Evolutionary conservation across 1,140 invertebrate genomes (phyloP).

Genomic region (Drosophila miranda): DNA sequence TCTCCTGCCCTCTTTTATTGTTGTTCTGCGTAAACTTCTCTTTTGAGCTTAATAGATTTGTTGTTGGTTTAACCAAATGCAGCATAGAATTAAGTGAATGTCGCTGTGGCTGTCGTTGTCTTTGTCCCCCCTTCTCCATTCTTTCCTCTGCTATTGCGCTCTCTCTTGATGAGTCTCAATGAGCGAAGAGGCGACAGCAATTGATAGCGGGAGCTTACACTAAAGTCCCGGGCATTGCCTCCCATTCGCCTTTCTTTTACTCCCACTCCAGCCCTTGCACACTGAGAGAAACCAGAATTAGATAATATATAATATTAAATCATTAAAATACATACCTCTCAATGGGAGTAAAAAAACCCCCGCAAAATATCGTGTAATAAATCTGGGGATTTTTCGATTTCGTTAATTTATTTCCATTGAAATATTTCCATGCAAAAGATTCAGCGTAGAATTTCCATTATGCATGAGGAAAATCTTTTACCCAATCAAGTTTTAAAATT

Average conservation of each 20-base stretch:
- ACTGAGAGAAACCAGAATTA: constrained; percentile 17
- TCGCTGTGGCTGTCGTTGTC: neutral
- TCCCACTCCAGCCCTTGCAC: too few relatives aligned
- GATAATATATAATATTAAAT: too few relatives aligned
- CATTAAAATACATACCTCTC: too few relatives aligned
- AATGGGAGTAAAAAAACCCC: too few relatives aligned
- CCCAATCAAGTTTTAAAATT: constrained; percentile 5
- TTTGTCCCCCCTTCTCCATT: neutral
- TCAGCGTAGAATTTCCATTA: constrained; percentile 51
- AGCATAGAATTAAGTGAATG: constrained; percentile 65
- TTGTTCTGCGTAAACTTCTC: constrained; percentile 54
- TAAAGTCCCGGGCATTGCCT: constrained; percentile 23
- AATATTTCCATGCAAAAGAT: constrained; percentile 49
- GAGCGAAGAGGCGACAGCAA: constrained; percentile 9
- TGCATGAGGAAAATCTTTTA: constrained; percentile 19
- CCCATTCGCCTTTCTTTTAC: neutral
- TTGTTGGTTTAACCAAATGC: constrained; percentile 53
- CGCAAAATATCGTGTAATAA: too few relatives aligned
- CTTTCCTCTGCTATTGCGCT: neutral
- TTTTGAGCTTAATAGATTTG: constrained; percentile 64
- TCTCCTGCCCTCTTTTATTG: constrained; percentile 9
- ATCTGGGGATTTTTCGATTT: constrained; percentile 26
- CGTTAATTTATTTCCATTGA: constrained; percentile 49
- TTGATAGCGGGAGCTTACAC: constrained; percentile 22
- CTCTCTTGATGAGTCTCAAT: constrained; percentile 1